Base-by-base conservation (phyloP, 2,113 vertebrate genomes). In the Cyphotilapia sp. region DNA sequence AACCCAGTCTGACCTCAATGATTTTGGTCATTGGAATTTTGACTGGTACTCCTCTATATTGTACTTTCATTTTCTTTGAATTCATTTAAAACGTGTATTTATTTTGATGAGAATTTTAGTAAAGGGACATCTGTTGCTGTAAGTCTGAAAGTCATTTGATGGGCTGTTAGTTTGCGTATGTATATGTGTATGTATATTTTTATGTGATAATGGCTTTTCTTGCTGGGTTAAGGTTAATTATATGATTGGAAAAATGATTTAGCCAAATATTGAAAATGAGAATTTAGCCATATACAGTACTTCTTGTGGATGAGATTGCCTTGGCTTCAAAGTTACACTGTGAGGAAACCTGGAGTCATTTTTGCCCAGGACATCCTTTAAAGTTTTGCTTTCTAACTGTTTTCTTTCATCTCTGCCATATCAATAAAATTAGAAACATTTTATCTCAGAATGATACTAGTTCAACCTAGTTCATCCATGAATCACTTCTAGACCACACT, bases 91-190 rank as follows among this genome's bases (percentile, higher is more conserved):
- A 40, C 14, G n/a, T 40, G 7, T 40, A 40, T 69, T 69, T 24
- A 24, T 69, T 40, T 69, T 6, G 19, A 69, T 69, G 33, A 40
- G 11, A 69, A 69, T 22, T 40, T 69, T 38, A 69, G 33, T 14
- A 69, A 69, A 69, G 63, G 0, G 63, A 4, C 63, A 38, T 13
- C 3, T 69, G 0, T 69, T 40, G 35, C 33, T 69, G 19, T 3
- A 3, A 66, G 4, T 66, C 31, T 66, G 17, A 0, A 40, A 69
- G 12, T 69, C 19, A 24, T 69, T 69, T 69, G 33, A 69, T 8
- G 4, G 63, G 0, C 0, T 69, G 11, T 19, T 22, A 22, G 19
- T 22, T 40, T 40, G 11, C 8, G 4, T 40, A 40, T 38, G 9
- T 1, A 0, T 63, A 6, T 33, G 33, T 66, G 1, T 69, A 66